phyloP scores from a whole-genome alignment of 2,888 invertebrate genomes.

The Rotaria magnacalcarata region DNA sequence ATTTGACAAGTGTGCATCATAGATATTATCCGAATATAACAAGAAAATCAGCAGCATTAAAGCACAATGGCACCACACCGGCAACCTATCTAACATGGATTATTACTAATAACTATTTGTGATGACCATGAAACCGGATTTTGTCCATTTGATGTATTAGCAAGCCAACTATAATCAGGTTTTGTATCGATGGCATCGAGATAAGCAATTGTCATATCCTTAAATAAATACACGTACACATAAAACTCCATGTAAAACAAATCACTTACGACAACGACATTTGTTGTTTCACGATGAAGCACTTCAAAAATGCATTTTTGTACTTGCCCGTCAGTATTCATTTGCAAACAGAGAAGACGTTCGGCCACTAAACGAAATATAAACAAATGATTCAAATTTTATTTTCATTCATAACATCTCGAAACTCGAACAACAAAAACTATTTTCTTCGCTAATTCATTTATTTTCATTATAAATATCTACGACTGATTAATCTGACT shows the following conservation, averaged over 20 bases:
- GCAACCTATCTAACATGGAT: neutral
- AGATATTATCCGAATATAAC: neutral
- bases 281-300: slow-evolving; percentile 40
- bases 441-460: too few relatives aligned
- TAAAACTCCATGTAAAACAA: neutral
- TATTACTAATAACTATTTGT: too few relatives aligned
- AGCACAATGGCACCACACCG: slow-evolving; percentile 13
- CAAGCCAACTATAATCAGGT: slow-evolving; percentile 18
- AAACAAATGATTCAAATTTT: neutral
- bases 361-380: neutral
- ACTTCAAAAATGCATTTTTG: slow-evolving; percentile 43
- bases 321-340: slow-evolving; percentile 30
- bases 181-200: slow-evolving; percentile 16
- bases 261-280: slow-evolving; percentile 23
- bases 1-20: slow-evolving; percentile 18
- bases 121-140: neutral
- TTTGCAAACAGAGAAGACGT: slow-evolving; percentile 29
- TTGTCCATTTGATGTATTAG: neutral
- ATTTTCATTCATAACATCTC: neutral
- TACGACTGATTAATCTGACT: too few relatives aligned
- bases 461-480: too few relatives aligned
- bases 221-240: neutral
- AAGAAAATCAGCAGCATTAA: neutral
- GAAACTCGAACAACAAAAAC: too few relatives aligned
- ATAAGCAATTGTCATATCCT: slow-evolving; percentile 11